phyloP scores from a whole-genome alignment of 2,113 vertebrate genomes.

The Aplodontia rufa region DNA sequence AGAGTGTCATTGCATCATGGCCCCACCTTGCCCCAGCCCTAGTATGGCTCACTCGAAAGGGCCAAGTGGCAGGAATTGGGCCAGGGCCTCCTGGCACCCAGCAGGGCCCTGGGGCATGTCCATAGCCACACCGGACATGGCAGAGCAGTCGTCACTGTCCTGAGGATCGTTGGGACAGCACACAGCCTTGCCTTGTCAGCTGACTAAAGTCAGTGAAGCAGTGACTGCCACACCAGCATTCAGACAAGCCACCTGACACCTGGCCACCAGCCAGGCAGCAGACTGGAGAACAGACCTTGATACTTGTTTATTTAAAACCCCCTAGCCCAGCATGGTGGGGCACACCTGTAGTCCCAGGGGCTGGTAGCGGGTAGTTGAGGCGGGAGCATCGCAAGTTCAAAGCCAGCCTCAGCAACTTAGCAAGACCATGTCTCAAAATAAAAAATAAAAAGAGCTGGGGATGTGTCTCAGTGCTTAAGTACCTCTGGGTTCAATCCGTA shows the following conservation, averaged over 20 bases:
- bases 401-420: too few relatives aligned
- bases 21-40: constrained; percentile 36
- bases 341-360: too few relatives aligned
- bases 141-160: background rate
- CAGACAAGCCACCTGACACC: fast-evolving
- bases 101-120: background rate
- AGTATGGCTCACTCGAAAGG: background rate
- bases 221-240: fast-evolving
- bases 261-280: too few relatives aligned
- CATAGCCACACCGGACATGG: background rate
- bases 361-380: too few relatives aligned
- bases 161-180: background rate
- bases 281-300: background rate
- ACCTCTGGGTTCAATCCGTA: too few relatives aligned
- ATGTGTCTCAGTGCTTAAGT: too few relatives aligned
- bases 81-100: background rate
- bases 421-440: too few relatives aligned
- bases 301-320: background rate
- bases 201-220: background rate
- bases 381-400: too few relatives aligned
- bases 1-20: background rate
- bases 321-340: too few relatives aligned
- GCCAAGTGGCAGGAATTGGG: background rate
- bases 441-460: too few relatives aligned
- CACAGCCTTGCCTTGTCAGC: fast-evolving